A percentile compares a stretch with the other conserved stretches of the same genome.
phyloP scores from a whole-genome alignment of 2,113 vertebrate species.

The Zosterops japonicus region DNA sequence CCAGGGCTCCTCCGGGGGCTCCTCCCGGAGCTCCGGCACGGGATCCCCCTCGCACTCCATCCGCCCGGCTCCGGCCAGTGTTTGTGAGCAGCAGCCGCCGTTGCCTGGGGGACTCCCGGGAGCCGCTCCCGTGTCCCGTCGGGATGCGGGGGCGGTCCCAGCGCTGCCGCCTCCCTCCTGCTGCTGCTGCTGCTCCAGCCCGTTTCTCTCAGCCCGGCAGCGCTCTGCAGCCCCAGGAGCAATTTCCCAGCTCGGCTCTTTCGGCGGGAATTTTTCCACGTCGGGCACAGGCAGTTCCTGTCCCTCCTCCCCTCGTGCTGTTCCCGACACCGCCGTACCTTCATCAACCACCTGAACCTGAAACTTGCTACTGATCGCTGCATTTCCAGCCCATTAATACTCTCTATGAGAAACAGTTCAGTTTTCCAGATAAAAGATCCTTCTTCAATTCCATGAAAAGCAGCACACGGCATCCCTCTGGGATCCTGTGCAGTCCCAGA shows the following conservation, averaged over 20 bases:
- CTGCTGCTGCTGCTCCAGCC: neutral
- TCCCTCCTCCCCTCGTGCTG: fast-evolving
- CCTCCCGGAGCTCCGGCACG: neutral
- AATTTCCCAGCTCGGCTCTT: fast-evolving
- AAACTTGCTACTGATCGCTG: fast-evolving
- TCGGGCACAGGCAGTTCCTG: fast-evolving
- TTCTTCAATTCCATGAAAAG: fast-evolving
- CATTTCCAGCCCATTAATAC: neutral
- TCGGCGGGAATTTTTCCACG: fast-evolving
- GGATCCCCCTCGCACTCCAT: neutral
- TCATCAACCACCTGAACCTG: fast-evolving
- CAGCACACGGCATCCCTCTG: no score
- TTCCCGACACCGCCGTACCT: fast-evolving
- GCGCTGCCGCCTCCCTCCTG: neutral
- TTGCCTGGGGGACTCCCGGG: constrained; percentile 29
- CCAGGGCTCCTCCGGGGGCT: constrained; percentile 9
- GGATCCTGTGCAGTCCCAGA: fast-evolving
- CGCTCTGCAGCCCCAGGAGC: fast-evolving
- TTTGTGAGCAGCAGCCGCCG: neutral
- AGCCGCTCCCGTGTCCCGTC: neutral
- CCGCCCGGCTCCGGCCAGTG: neutral
- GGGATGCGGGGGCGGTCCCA: neutral
- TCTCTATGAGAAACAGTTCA: fast-evolving
- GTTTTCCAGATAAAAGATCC: neutral
- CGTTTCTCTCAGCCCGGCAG: fast-evolving